Conservation (phyloP, 2,888 invertebrate genomes). For the Anoncus sp. region DNA sequence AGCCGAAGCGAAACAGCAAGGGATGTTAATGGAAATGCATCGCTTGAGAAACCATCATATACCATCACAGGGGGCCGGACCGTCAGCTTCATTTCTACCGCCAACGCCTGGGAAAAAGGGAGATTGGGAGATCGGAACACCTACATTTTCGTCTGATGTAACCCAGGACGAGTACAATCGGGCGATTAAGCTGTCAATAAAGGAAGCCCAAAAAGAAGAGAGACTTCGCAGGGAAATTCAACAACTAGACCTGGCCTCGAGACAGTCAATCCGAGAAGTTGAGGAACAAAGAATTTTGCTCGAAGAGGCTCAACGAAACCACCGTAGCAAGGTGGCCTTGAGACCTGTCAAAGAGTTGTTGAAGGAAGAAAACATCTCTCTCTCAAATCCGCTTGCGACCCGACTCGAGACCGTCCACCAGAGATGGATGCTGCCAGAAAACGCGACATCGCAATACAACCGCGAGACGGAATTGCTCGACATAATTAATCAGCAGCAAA, state of each 20-base stretch:
- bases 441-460: background rate
- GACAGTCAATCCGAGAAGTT: background rate
- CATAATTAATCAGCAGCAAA: background rate
- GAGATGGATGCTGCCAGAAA: conserved; percentile 10
- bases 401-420: conserved; percentile 1
- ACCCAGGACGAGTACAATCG: background rate
- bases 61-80: background rate
- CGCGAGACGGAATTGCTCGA: background rate
- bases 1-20: conserved; percentile 10
- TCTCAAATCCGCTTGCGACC: conserved; percentile 3
- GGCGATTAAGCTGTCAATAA: background rate
- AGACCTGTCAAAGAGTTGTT: background rate
- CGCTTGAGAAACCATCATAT: background rate
- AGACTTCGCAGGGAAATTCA: conserved; percentile 16
- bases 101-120: background rate
- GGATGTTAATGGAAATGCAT: conserved; percentile 20
- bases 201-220: conserved; percentile 13
- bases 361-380: conserved; percentile 4
- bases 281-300: conserved; percentile 3
- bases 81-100: background rate
- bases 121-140: conserved; percentile 1
- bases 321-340: background rate
- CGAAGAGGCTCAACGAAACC: conserved; percentile 22
- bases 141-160: background rate
- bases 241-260: conserved; percentile 12